Evolutionary conservation across 2,797 vertebrate species (phyloP).

Genomic region (Sebastes cheni): DNA sequence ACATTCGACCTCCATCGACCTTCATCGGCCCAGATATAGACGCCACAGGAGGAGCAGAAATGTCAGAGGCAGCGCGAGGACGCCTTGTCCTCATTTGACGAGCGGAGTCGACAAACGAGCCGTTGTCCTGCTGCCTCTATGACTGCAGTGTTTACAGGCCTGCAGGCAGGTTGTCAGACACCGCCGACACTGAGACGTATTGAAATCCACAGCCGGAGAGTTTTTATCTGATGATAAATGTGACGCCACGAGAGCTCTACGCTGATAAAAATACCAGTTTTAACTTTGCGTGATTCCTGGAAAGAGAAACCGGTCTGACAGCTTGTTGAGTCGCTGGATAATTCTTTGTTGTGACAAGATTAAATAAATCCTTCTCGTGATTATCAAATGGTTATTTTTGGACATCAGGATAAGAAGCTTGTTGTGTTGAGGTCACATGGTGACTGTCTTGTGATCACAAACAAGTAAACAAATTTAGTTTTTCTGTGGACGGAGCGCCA

Average conservation of each 20-base stretch:
- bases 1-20: conserved; percentile 24
- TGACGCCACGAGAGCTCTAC: neutral
- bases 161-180: conserved; percentile 35
- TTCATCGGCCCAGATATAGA: conserved; percentile 19
- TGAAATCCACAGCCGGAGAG: conserved; percentile 7
- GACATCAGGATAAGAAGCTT: conserved; percentile 28
- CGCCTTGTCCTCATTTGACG: conserved; percentile 20
- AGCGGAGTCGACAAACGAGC: conserved; percentile 22
- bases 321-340: conserved; percentile 14
- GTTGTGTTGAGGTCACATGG: conserved; percentile 22
- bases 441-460: conserved; percentile 28
- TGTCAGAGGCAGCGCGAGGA: conserved; percentile 49
- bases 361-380: conserved; percentile 25
- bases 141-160: conserved; percentile 35
- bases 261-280: neutral
- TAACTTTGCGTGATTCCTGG: neutral
- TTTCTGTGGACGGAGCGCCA: neutral
- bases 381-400: conserved; percentile 44
- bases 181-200: conserved; percentile 13
- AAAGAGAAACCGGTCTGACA: conserved; percentile 12
- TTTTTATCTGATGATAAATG: conserved; percentile 22
- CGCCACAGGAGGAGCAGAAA: conserved; percentile 42
- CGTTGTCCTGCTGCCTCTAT: conserved; percentile 38
- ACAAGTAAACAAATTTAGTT: conserved; percentile 3
- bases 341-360: conserved; percentile 42